Conservation (phyloP, 2,797 vertebrate species). For the Poeciliopsis turneri region DNA sequence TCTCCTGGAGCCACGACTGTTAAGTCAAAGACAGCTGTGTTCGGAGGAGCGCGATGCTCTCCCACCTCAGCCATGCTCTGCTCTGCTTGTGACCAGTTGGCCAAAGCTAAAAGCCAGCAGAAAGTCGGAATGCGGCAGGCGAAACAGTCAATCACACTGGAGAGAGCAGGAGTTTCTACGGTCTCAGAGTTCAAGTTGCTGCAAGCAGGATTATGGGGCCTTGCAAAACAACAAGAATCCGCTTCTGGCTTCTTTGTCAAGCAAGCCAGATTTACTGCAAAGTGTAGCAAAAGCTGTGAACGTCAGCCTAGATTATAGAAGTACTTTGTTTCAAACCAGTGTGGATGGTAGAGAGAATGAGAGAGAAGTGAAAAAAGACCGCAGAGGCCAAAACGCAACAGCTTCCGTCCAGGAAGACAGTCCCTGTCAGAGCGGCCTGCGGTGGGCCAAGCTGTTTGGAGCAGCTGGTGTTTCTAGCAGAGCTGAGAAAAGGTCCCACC, state of each 20-base stretch:
- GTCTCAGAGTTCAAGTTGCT: conserved; percentile 68
- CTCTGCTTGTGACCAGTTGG: conserved; percentile 83
- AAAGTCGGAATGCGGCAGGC: conserved; percentile 32
- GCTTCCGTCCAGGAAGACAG: conserved; percentile 51
- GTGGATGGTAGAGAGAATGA: conserved; percentile 50
- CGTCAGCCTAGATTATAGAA: conserved; percentile 67
- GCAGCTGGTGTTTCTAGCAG: conserved; percentile 71
- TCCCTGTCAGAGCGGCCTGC: conserved; percentile 69
- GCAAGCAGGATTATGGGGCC: conserved; percentile 66
- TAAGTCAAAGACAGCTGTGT: conserved; percentile 82
- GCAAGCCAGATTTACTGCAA: conserved; percentile 74
- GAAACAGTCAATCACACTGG: conserved; percentile 79
- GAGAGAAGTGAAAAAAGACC: conserved; percentile 47
- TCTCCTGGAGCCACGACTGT: conserved; percentile 87
- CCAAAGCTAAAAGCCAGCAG: conserved; percentile 61
- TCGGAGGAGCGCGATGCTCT: conserved; percentile 77
- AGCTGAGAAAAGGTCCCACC: conserved; percentile 68
- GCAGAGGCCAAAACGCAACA: conserved; percentile 49
- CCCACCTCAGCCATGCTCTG: conserved; percentile 84
- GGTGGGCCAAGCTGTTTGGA: conserved; percentile 94
- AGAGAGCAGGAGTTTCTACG: conserved; percentile 75
- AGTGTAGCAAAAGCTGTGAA: conserved; percentile 83
- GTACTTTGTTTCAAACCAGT: conserved; percentile 56
- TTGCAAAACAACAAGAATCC: conserved; percentile 55
- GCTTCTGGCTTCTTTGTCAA: conserved; percentile 53